Conservation (phyloP, 1,140 invertebrate genomes). For the Venustaconcha ellipsiformis region DNA sequence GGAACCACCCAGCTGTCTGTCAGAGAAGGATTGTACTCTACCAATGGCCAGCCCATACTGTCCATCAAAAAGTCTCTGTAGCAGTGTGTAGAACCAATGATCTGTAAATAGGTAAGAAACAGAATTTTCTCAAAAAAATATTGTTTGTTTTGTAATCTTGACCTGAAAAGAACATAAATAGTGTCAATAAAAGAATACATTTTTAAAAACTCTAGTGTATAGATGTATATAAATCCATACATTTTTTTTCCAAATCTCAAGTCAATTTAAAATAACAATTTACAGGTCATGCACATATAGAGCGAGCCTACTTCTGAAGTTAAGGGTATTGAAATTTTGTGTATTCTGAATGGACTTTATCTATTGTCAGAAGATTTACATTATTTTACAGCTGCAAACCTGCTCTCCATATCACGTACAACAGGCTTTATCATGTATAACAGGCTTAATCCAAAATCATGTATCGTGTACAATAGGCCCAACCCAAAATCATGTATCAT, state of each 20-base stretch:
- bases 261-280: no score
- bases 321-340: no score
- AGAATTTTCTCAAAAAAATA: conserved; percentile 3
- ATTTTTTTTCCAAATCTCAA: neutral
- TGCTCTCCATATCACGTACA: no score
- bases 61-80: conserved; percentile 61
- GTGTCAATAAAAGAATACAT: neutral
- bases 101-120: conserved; percentile 44
- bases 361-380: no score
- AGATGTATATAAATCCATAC: neutral
- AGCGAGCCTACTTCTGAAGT: no score
- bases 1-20: conserved; percentile 61
- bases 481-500: no score
- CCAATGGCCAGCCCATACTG: conserved; percentile 60
- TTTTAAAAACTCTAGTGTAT: neutral
- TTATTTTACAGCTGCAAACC: no score
- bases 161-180: neutral
- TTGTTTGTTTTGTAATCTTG: neutral
- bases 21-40: conserved; percentile 47
- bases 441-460: no score
- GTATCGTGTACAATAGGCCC: no score
- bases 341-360: no score
- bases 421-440: no score
- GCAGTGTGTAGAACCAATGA: conserved; percentile 62
- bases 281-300: no score